Base-by-base conservation (phyloP, 2,113 vertebrate species). In the Centrocercus urophasianus region DNA sequence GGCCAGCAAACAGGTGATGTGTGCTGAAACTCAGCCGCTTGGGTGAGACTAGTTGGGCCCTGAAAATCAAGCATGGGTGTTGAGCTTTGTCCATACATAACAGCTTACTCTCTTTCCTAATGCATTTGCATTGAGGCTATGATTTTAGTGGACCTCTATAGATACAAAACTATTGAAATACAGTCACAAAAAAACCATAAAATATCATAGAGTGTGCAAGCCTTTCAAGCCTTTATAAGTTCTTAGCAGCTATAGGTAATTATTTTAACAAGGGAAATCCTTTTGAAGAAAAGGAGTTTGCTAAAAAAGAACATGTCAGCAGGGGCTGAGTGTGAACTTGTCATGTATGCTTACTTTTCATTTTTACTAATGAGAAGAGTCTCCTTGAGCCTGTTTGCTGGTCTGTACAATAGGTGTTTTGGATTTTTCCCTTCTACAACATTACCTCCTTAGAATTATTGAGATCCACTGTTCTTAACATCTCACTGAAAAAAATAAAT, bases 181-280 rank as follows among this genome's bases (percentile, higher is more conserved):
- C 0, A 1, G 82, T 86, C 45, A 9, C 40, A n/a, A 10, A 34
- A 77, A 9, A n/a, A 43, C 7, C 0, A 1, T 50, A 54, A 43
- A 50, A 34, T 69, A 10, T 3, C 57, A 36, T 4, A 14, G 24
- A 72, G 42, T 69, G 24, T 11, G 7, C 1, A 3, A 89, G 42
- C 38, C 47, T 48, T 48, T 48, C 21, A 6, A 48, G 47, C 47
- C 48, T 50, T 50, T 24, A 24, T 38, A 8, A 30, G 61, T 80
- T 85, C 69, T 80, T 52, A 66, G 32, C n/a, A 66, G 40, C 12
- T 64, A 10, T 20, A 59, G 25, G n/a, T 36, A 66, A 3, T 57
- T 13, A 8, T n/a, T 88, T 66, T 38, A 21, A 32, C 45, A 80
- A 52, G 8, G 18, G 54, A 16, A 42, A 60, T 74, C 38, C 3